Conservation (phyloP, 92 coral and sea anemone genomes). For the Meandrina meandrites region DNA sequence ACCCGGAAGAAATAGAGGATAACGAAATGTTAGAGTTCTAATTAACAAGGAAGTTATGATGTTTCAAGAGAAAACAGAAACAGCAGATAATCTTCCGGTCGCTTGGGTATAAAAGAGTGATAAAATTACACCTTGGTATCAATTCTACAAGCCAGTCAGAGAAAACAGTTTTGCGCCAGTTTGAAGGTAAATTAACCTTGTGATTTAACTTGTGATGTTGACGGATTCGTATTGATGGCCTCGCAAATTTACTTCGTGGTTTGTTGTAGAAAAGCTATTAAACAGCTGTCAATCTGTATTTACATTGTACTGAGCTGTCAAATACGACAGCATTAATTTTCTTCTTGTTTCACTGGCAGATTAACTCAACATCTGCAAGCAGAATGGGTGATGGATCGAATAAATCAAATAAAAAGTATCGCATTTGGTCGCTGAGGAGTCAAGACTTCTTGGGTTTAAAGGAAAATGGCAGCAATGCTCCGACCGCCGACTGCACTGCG, state of each 20-base stretch:
- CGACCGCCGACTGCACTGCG: neutral
- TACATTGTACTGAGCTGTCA: no score
- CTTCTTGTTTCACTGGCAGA: neutral
- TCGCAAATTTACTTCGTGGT: no score
- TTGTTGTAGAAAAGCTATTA: no score
- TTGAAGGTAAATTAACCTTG: neutral
- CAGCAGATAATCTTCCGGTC: conserved; percentile 18
- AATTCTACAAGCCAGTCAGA: neutral
- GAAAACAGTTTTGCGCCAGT: neutral
- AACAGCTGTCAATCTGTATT: no score
- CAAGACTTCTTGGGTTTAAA: neutral
- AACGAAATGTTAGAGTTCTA: neutral
- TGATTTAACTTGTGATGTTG: neutral
- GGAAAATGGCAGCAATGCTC: neutral
- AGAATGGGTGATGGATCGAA: neutral
- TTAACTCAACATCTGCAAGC: neutral
- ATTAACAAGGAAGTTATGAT: neutral
- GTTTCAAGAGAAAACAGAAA: neutral
- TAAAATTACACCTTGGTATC: neutral
- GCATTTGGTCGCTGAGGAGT: conserved; percentile 22
- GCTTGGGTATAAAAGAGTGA: neutral
- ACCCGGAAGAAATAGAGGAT: neutral
- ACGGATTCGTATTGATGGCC: no score
- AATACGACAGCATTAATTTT: neutral
- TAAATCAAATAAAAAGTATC: neutral